Evolutionary conservation across 2,888 invertebrate species (phyloP).

Genomic region (Spodoptera littoralis): DNA sequence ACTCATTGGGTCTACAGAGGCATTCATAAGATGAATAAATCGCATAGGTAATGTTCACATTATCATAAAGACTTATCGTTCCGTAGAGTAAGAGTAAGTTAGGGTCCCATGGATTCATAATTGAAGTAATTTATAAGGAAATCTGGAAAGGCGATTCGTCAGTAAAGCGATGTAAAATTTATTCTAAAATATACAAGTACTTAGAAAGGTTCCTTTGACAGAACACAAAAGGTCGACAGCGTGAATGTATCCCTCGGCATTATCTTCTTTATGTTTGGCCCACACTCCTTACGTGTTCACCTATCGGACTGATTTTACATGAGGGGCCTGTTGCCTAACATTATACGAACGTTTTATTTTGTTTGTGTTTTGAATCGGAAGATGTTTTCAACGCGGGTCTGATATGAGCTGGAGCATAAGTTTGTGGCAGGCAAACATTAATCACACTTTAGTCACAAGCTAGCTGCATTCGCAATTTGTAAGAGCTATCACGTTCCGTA

Average conservation of each 20-base stretch:
- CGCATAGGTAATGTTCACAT: constrained; percentile 40
- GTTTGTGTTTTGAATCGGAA: constrained; percentile 6
- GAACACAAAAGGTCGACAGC: constrained; percentile 49
- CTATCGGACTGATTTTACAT: constrained; percentile 25
- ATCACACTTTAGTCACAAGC: constrained; percentile 28
- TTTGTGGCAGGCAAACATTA: constrained; percentile 36
- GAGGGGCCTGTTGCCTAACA: constrained; percentile 18
- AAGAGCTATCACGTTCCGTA: constrained; percentile 21
- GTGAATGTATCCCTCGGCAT: constrained; percentile 51
- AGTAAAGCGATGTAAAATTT: constrained; percentile 51
- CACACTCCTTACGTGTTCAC: constrained; percentile 22
- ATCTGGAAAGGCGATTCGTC: constrained; percentile 42
- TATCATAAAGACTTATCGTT: constrained; percentile 56
- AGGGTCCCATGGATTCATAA: constrained; percentile 60
- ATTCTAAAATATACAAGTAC: constrained; percentile 52
- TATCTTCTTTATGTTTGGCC: constrained; percentile 31
- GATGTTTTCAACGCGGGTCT: constrained; percentile 1
- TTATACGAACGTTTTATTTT: constrained; percentile 9
- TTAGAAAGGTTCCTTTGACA: constrained; percentile 45
- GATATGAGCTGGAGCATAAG: constrained; percentile 2
- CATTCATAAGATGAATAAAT: constrained; percentile 48
- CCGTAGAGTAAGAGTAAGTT: constrained; percentile 48
- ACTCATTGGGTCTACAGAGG: constrained; percentile 43
- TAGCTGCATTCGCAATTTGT: constrained; percentile 32
- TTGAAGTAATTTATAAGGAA: constrained; percentile 53